These are phyloP conservation scores for Teleopsis dalmanni DNA, from an alignment of 1,140 invertebrate genomes.

Conservation along the genomic window DNA sequence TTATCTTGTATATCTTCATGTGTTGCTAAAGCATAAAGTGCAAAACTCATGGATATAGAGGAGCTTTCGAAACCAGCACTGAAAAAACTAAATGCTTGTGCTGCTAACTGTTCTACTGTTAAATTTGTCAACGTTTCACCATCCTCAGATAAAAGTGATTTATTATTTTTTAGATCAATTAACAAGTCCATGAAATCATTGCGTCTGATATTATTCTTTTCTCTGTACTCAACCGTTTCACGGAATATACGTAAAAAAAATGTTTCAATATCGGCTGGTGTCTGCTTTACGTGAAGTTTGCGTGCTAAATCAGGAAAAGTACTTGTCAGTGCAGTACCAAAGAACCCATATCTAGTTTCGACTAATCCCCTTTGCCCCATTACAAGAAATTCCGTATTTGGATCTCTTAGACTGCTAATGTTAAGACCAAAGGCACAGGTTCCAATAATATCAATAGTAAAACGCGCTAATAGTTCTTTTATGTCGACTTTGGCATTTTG, in stretches of 20 bases:
- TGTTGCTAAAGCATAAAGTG: slow-evolving; percentile 49
- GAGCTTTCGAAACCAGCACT: slow-evolving; percentile 58
- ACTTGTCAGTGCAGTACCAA: slow-evolving; percentile 15
- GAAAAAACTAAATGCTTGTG: slow-evolving; percentile 50
- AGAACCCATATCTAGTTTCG: slow-evolving; percentile 8
- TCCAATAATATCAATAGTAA: slow-evolving; percentile 48
- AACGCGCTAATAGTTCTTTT: slow-evolving; percentile 30
- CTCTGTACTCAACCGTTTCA: slow-evolving; percentile 47
- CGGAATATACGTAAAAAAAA: slow-evolving; percentile 48
- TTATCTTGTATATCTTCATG: slow-evolving; percentile 50
- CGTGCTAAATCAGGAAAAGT: slow-evolving; percentile 24
- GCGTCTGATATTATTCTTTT: slow-evolving; percentile 45
- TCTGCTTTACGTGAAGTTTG: slow-evolving; percentile 30
- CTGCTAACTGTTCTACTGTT: slow-evolving; percentile 39
- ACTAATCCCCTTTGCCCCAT: slow-evolving; percentile 29
- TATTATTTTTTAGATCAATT: slow-evolving; percentile 47
- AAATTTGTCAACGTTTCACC: slow-evolving; percentile 20
- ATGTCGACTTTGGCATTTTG: slow-evolving; percentile 22
- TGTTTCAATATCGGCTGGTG: slow-evolving; percentile 43
- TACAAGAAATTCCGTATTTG: slow-evolving; percentile 48
- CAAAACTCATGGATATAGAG: slow-evolving; percentile 49
- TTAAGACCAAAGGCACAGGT: slow-evolving; percentile 58
- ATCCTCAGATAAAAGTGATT: slow-evolving; percentile 26
- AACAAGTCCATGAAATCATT: slow-evolving; percentile 53
- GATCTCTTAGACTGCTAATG: slow-evolving; percentile 48